These are phyloP conservation scores for Triplophysa tibetana DNA, from an alignment of 2,113 vertebrate genomes.

Conservation along the genomic window DNA sequence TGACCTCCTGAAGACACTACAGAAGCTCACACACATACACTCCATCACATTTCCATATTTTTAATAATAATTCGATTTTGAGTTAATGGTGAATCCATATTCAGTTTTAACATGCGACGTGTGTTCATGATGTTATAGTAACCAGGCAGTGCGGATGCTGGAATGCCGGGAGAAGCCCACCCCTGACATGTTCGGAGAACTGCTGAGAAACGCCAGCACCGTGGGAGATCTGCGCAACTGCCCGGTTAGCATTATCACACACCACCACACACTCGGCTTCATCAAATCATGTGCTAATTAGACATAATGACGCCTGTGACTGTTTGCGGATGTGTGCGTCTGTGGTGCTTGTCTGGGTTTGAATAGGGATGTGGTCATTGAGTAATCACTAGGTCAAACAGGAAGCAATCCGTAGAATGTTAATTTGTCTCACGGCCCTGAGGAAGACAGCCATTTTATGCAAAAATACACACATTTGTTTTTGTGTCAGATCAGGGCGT, in stretches of 20 bases:
- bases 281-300: slow-evolving; percentile 38
- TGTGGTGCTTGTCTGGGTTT: slow-evolving; percentile 18
- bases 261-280: not conserved
- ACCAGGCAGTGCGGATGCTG: slow-evolving; percentile 95
- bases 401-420: slow-evolving; percentile 25
- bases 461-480: slow-evolving; percentile 1
- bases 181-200: slow-evolving; percentile 93
- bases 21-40: not conserved
- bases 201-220: slow-evolving; percentile 91
- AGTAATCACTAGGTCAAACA: slow-evolving; percentile 27
- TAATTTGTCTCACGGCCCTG: slow-evolving; percentile 33
- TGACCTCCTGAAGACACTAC: slow-evolving; percentile 7
- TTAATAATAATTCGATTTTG: too few species aligned
- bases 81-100: slow-evolving; percentile 12
- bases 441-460: slow-evolving; percentile 8
- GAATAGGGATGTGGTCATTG: slow-evolving; percentile 29
- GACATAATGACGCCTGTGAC: slow-evolving; percentile 6
- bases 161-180: slow-evolving; percentile 90
- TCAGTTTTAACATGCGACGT: not conserved
- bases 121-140: slow-evolving; percentile 70
- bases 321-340: not conserved
- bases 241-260: slow-evolving; percentile 75
- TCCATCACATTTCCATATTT: not conserved
- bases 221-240: slow-evolving; percentile 94
- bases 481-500: slow-evolving; percentile 2